These are phyloP conservation scores for Tachyglossus aculeatus DNA, from an alignment of 2,797 vertebrate species.

Conservation along the genomic window DNA sequence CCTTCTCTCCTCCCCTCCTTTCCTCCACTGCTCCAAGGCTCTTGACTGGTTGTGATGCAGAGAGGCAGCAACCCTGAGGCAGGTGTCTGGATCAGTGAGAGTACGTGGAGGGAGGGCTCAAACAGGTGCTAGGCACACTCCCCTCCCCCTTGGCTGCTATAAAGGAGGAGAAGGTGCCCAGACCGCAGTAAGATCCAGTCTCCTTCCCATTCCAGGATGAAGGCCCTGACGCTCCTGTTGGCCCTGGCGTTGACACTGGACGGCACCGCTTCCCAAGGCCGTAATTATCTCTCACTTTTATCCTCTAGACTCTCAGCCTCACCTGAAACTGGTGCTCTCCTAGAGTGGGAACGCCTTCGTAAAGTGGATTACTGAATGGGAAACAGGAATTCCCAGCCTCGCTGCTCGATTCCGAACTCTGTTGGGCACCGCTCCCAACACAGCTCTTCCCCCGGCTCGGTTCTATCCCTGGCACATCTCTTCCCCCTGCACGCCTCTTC, in stretches of 20 bases:
- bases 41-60: not conserved
- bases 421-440: too few species aligned
- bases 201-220: not conserved
- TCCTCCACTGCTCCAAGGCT: not conserved
- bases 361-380: too few species aligned
- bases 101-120: not conserved
- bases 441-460: too few species aligned
- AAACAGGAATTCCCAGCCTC: too few species aligned
- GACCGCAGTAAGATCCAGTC: not conserved
- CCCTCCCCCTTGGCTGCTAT: not conserved
- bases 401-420: too few species aligned
- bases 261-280: not conserved
- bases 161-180: not conserved
- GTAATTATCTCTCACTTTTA: not conserved
- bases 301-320: too few species aligned
- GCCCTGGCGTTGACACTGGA: not conserved
- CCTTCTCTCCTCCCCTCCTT: too few species aligned
- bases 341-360: too few species aligned
- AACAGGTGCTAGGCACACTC: too few species aligned
- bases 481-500: too few species aligned
- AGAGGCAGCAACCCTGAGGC: not conserved
- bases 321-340: too few species aligned
- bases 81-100: not conserved
- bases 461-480: too few species aligned
- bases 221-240: not conserved